A percentile compares a stretch with the other conserved stretches of the same genome.
These are phyloP conservation scores for Pycnomerus fuliginosus DNA, from an alignment of 2,888 invertebrate species.

Conservation along the genomic window DNA sequence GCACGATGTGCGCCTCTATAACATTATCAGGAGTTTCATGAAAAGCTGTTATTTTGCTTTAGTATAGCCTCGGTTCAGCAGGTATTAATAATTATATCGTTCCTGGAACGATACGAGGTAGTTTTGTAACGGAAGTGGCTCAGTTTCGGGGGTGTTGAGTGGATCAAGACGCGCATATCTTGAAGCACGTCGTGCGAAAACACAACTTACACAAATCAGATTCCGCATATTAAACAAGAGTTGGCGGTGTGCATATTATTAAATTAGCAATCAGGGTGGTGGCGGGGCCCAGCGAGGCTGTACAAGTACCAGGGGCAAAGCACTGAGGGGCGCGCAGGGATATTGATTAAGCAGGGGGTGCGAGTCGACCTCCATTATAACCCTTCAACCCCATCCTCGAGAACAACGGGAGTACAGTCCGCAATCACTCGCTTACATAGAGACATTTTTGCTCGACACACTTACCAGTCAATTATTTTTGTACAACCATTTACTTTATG, in stretches of 20 bases:
- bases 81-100: constrained; percentile 15
- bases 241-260: constrained; percentile 53
- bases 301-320: constrained; percentile 20
- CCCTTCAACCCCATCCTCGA: constrained; percentile 36
- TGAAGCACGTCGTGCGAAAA: constrained; percentile 14
- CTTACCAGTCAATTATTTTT: too few relatives aligned
- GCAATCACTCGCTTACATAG: constrained; percentile 11
- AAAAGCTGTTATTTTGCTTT: constrained; percentile 9
- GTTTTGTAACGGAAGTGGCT: not conserved
- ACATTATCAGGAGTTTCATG: constrained; percentile 14
- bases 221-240: constrained; percentile 53
- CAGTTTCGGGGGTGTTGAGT: not conserved
- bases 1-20: constrained; percentile 26
- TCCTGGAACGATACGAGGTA: constrained; percentile 5
- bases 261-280: constrained; percentile 50
- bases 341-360: constrained; percentile 42
- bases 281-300: constrained; percentile 14
- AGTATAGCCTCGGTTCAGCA: constrained; percentile 6
- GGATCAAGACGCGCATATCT: constrained; percentile 6
- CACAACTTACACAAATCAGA: constrained; percentile 58
- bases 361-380: constrained; percentile 34
- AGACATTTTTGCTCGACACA: not conserved
- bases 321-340: constrained; percentile 27
- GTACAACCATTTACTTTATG: too few relatives aligned
- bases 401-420: constrained; percentile 30